Conservation (phyloP, 2,113 vertebrate species). For the Aptenodytes patagonicus region DNA sequence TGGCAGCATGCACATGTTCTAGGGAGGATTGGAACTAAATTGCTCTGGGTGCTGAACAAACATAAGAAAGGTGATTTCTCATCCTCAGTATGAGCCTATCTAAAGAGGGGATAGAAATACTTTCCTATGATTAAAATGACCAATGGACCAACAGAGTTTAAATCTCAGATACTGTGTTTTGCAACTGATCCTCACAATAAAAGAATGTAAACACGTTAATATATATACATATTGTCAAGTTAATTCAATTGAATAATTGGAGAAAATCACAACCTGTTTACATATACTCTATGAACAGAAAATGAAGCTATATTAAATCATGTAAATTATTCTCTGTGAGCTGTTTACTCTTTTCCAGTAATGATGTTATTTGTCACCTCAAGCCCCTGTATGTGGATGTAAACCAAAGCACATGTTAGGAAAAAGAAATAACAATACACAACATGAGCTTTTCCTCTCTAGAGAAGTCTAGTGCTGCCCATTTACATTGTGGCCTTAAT, state of each 20-base stretch:
- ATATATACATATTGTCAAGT: conserved; percentile 22
- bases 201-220: conserved; percentile 21
- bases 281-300: conserved; percentile 25
- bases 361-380: conserved; percentile 60
- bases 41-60: neutral
- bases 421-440: conserved; percentile 17
- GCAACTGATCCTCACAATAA: neutral
- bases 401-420: conserved; percentile 20
- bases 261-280: conserved; percentile 57
- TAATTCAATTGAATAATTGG: conserved; percentile 53
- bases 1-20: neutral
- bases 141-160: neutral
- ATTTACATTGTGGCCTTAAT: conserved; percentile 39
- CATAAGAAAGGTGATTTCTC: neutral
- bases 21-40: neutral
- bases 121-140: neutral
- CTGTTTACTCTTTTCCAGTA: conserved; percentile 55
- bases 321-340: conserved; percentile 57
- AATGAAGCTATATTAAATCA: conserved; percentile 54
- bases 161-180: neutral
- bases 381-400: neutral
- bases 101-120: neutral
- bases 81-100: neutral
- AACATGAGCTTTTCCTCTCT: conserved; percentile 13
- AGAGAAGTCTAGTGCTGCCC: neutral